A percentile compares a stretch with the other conserved stretches of the same genome.
phyloP scores from a whole-genome alignment of 1,140 invertebrate species.

The Cheumatopsyche charites region DNA sequence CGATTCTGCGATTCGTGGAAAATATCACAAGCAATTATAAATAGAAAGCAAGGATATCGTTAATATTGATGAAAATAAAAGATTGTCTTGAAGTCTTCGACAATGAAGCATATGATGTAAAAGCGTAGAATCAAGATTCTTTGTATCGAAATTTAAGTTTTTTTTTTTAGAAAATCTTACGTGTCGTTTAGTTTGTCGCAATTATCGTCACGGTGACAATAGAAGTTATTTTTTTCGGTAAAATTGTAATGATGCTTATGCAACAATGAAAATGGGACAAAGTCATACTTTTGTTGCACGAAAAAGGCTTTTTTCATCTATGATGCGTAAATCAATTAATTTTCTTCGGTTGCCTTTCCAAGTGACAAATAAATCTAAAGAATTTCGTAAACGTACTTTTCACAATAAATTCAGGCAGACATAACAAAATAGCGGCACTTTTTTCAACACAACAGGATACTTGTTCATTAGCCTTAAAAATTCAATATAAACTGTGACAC shows the following conservation, averaged over 20 bases:
- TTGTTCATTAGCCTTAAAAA: too few species aligned
- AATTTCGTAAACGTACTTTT: too few species aligned
- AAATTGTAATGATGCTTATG: slow-evolving; percentile 6
- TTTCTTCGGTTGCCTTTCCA: slow-evolving; percentile 9
- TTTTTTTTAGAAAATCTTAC: neutral
- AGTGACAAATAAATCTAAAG: neutral
- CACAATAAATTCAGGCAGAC: too few species aligned
- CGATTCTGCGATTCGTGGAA: neutral
- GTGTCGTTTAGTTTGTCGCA: neutral
- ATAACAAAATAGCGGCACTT: too few species aligned
- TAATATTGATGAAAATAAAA: too few species aligned
- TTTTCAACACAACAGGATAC: too few species aligned
- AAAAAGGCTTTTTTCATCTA: neutral
- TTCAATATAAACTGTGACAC: too few species aligned
- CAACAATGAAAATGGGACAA: neutral
- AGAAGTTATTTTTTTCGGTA: neutral
- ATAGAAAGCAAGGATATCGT: slow-evolving; percentile 6
- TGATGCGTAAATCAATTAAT: slow-evolving; percentile 22
- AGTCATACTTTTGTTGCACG: neutral
- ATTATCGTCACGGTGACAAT: slow-evolving; percentile 8
- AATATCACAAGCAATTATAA: too few species aligned
- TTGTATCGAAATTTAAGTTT: too few species aligned
- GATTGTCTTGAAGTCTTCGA: too few species aligned
- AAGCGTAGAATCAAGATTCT: too few species aligned
- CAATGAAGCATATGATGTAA: too few species aligned